phyloP scores from a whole-genome alignment of 2,888 invertebrate genomes.

The Desoria tigrina region DNA sequence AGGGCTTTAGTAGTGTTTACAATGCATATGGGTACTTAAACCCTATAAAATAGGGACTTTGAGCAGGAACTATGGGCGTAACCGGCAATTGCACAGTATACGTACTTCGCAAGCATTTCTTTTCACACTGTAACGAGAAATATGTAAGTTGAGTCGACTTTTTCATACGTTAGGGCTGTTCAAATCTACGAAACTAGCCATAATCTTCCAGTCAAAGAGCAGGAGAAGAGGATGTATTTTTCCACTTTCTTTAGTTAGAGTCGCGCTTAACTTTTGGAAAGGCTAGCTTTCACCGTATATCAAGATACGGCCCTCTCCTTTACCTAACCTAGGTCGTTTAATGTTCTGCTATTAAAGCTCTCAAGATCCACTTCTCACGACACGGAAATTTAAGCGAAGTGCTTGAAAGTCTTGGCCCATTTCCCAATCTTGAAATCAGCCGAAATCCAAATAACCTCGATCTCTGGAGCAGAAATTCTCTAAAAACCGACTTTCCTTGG shows the following conservation, averaged over 20 bases:
- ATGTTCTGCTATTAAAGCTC: background rate
- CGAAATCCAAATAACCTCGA: slow-evolving; percentile 1
- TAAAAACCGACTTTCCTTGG: background rate
- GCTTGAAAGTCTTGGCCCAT: background rate
- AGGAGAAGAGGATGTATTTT: slow-evolving; percentile 3
- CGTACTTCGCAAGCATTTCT: background rate
- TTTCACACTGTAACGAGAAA: too few relatives aligned
- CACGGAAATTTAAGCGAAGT: background rate
- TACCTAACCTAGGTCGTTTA: slow-evolving; percentile 10
- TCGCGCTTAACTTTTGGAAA: background rate
- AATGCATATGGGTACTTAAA: slow-evolving; percentile 1
- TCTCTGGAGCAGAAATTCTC: background rate
- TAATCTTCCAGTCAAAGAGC: slow-evolving; percentile 12
- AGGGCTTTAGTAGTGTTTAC: background rate
- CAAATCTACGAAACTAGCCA: slow-evolving; percentile 8
- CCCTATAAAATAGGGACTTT: background rate
- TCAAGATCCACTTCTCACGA: slow-evolving; percentile 3
- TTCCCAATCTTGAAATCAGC: slow-evolving; percentile 9
- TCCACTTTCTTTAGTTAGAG: background rate
- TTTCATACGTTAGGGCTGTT: background rate
- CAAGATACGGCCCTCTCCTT: background rate
- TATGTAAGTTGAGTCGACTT: too few relatives aligned
- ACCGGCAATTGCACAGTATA: slow-evolving; percentile 1
- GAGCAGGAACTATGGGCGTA: slow-evolving; percentile 7
- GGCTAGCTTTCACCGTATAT: slow-evolving; percentile 1